These are phyloP conservation scores for Neodon shergylaensis DNA, from an alignment of 2,113 vertebrate genomes.

Conservation along the genomic window DNA sequence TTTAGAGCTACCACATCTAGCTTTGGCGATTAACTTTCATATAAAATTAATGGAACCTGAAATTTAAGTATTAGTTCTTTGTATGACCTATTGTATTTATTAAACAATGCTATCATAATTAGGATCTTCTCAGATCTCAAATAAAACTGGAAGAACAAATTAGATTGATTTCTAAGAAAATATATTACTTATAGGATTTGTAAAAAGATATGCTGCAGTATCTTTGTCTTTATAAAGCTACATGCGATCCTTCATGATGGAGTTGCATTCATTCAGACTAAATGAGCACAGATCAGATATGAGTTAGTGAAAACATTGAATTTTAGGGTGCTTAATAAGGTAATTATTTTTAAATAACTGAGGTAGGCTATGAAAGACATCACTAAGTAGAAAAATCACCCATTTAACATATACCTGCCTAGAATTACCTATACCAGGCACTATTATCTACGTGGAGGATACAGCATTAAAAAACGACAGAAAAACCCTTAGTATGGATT, in stretches of 20 bases:
- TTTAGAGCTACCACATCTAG: background rate
- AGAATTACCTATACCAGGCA: background rate
- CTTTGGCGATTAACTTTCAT: slow-evolving; percentile 1
- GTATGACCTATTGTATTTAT: background rate
- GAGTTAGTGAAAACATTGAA: background rate
- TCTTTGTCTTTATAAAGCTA: slow-evolving; percentile 3
- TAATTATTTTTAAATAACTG: slow-evolving; percentile 1
- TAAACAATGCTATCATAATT: slow-evolving; percentile 23
- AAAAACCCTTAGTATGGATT: background rate
- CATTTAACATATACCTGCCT: background rate
- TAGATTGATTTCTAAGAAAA: background rate
- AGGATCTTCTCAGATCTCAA: slow-evolving; percentile 42
- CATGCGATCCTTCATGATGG: background rate
- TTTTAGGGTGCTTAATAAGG: background rate
- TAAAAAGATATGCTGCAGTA: background rate
- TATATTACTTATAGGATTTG: background rate
- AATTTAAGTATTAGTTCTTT: slow-evolving; percentile 23
- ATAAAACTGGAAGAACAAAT: slow-evolving; percentile 30
- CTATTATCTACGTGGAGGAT: background rate
- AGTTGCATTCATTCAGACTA: background rate
- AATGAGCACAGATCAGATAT: background rate
- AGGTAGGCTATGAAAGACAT: background rate
- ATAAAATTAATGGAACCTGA: slow-evolving; percentile 32
- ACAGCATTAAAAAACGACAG: background rate
- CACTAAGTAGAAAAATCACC: background rate